Evolutionary conservation across 2,113 vertebrate genomes (phyloP).

Genomic region (Hassar affinis): DNA sequence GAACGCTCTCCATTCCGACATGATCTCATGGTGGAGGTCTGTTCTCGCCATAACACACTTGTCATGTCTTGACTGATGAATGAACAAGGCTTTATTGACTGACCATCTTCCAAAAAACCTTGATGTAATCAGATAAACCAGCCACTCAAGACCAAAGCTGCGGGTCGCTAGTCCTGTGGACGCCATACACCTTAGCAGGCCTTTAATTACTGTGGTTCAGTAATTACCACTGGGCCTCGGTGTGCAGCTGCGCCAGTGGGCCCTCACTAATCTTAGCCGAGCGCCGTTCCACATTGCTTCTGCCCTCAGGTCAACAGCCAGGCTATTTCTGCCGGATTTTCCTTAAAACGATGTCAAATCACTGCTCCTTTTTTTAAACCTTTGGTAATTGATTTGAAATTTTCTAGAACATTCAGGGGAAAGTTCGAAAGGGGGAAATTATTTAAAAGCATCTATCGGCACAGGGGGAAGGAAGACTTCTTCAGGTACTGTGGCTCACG

Average conservation of each 20-base stretch:
- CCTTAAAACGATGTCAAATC: background rate
- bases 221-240: slow-evolving; percentile 36
- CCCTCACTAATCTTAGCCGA: slow-evolving; percentile 11
- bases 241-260: slow-evolving; percentile 26
- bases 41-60: background rate
- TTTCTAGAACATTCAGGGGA: background rate
- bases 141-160: background rate
- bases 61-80: background rate
- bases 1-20: background rate
- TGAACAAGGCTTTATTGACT: background rate
- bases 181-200: background rate
- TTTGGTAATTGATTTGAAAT: background rate
- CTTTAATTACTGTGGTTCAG: slow-evolving; percentile 30
- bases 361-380: background rate
- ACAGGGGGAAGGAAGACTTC: background rate
- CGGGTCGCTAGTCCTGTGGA: background rate
- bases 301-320: background rate
- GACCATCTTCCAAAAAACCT: background rate
- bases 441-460: background rate
- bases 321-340: background rate
- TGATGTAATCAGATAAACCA: background rate
- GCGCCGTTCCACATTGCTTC: background rate
- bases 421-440: background rate
- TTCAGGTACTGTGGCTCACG: background rate
- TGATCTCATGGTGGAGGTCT: background rate